phyloP scores from a whole-genome alignment of 2,113 vertebrate genomes.

The Isichthys henryi region DNA sequence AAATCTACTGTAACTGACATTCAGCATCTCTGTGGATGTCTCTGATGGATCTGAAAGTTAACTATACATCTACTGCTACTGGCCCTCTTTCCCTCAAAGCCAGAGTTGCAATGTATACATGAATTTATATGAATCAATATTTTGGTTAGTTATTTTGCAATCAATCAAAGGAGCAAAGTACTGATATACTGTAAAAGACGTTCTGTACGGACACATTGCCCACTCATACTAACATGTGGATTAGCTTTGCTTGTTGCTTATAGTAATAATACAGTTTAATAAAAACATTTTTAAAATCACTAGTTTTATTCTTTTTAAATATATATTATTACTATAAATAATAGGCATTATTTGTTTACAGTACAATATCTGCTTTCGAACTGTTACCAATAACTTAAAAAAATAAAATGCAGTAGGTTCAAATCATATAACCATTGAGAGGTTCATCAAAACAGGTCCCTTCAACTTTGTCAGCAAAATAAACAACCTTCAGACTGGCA shows the following conservation, averaged over 20 bases:
- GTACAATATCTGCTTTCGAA: slow-evolving; percentile 1
- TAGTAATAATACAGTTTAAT: neutral
- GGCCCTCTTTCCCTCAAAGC: neutral
- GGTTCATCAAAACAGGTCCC: neutral
- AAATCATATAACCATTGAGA: neutral
- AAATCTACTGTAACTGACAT: neutral
- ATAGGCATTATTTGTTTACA: neutral
- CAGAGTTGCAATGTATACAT: neutral
- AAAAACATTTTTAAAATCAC: neutral
- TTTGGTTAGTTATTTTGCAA: neutral
- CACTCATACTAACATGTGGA: neutral
- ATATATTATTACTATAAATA: slow-evolving; percentile 5
- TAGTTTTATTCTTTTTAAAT: neutral
- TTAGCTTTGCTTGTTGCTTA: neutral
- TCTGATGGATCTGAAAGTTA: neutral
- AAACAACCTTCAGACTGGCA: neutral
- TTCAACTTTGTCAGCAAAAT: neutral
- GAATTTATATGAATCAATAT: slow-evolving; percentile 4
- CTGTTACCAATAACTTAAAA: slow-evolving; percentile 2
- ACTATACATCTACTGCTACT: neutral
- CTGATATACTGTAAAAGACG: neutral
- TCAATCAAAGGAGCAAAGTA: slow-evolving; percentile 1
- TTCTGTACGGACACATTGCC: neutral
- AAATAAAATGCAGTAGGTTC: slow-evolving; percentile 1
- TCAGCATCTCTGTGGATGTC: neutral